Evolutionary conservation across 2,888 invertebrate genomes (phyloP).

Genomic region (Campaea margaritaria): DNA sequence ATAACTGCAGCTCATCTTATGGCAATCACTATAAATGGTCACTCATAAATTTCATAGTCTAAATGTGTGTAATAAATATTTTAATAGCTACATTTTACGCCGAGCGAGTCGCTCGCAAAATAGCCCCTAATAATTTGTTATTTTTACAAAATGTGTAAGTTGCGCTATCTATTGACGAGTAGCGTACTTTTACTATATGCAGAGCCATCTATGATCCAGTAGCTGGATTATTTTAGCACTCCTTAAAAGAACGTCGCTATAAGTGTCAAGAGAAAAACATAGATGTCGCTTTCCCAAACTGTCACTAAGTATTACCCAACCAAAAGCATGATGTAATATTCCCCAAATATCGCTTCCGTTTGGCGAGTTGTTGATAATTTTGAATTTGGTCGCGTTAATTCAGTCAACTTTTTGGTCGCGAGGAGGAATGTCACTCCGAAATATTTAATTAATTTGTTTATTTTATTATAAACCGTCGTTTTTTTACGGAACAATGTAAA

Average conservation of each 20-base stretch:
- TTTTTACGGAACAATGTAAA: conserved; percentile 39
- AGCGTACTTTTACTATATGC: conserved; percentile 10
- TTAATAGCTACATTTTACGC: conserved; percentile 20
- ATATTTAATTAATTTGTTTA: conserved; percentile 31
- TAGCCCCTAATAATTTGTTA: neutral
- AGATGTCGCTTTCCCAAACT: neutral
- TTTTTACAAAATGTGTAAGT: neutral
- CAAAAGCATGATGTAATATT: conserved; percentile 7
- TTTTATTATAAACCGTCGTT: conserved; percentile 33
- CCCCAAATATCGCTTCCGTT: neutral
- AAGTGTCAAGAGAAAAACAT: too few relatives aligned
- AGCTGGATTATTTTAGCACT: conserved; percentile 5
- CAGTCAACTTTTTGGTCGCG: conserved; percentile 18
- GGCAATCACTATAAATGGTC: conserved; percentile 57
- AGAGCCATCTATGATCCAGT: conserved; percentile 7
- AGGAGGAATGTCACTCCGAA: conserved; percentile 1
- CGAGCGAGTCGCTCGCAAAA: neutral
- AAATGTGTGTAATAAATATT: conserved; percentile 33
- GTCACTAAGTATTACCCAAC: conserved; percentile 2
- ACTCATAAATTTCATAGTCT: conserved; percentile 42
- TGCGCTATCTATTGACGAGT: conserved; percentile 27
- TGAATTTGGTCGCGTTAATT: conserved; percentile 18
- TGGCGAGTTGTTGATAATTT: conserved; percentile 12
- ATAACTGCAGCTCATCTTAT: conserved; percentile 46
- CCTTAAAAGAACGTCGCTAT: neutral